Percentiles rank a stretch among this genome's conserved stretches.
Evolutionary conservation across 2,888 invertebrate species (phyloP).

Genomic region (Noctuana brunneofusca): DNA sequence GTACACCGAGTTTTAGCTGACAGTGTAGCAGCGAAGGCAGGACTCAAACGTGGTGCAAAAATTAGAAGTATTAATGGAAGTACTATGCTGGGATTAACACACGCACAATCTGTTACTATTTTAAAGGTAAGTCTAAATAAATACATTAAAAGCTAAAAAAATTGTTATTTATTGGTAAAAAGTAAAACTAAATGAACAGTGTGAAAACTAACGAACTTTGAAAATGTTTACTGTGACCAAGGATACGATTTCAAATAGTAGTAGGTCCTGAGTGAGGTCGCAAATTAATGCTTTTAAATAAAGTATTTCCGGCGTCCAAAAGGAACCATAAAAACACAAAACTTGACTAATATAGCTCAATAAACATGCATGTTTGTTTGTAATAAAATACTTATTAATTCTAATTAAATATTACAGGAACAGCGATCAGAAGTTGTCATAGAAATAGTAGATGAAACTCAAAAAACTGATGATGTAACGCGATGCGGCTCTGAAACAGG

Average conservation of each 20-base stretch:
- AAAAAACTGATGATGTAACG: constrained; percentile 53
- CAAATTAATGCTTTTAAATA: too few relatives aligned
- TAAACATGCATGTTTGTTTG: neutral
- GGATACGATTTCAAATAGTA: too few relatives aligned
- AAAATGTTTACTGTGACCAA: too few relatives aligned
- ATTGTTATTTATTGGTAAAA: too few relatives aligned
- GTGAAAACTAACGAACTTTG: too few relatives aligned
- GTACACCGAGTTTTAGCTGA: constrained; percentile 93
- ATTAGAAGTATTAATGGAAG: constrained; percentile 94
- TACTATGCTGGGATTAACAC: constrained; percentile 91
- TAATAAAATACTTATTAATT: neutral
- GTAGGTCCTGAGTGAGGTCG: too few relatives aligned
- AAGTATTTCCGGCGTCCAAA: too few relatives aligned
- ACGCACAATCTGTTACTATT: constrained; percentile 92
- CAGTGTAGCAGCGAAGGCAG: constrained; percentile 93
- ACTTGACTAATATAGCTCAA: too few relatives aligned
- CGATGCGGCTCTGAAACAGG: constrained; percentile 77
- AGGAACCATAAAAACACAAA: too few relatives aligned
- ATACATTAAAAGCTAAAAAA: neutral
- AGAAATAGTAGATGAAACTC: constrained; percentile 85
- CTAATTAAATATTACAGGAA: constrained; percentile 74
- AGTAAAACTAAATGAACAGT: too few relatives aligned
- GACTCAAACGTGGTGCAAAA: constrained; percentile 93
- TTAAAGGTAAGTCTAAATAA: constrained; percentile 85
- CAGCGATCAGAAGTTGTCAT: constrained; percentile 91